phyloP scores from a whole-genome alignment of 1,140 invertebrate species.

The Heliconius himera region DNA sequence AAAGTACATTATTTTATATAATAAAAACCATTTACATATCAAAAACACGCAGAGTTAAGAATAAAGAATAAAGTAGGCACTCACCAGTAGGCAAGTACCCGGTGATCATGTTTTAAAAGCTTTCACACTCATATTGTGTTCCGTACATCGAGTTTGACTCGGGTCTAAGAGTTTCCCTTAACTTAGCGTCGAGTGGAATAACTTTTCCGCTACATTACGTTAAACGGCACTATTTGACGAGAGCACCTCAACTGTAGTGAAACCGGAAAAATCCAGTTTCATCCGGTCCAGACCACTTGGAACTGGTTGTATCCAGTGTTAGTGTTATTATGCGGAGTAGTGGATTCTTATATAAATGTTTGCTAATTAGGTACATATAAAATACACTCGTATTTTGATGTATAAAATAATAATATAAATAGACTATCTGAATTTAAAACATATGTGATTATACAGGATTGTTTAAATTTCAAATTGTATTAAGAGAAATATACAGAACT shows the following conservation, averaged over 20 bases:
- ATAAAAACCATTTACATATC: not conserved
- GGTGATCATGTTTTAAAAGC: constrained; percentile 8
- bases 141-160: constrained; percentile 18
- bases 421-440: too few relatives aligned
- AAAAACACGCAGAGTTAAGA: not conserved
- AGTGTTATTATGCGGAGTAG: not conserved
- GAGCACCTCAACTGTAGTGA: constrained; percentile 40
- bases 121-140: constrained; percentile 22
- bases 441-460: too few relatives aligned
- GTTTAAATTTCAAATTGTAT: too few relatives aligned
- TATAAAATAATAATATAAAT: too few relatives aligned
- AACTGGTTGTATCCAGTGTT: constrained; percentile 63
- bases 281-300: constrained; percentile 52
- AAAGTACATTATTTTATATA: not conserved
- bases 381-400: too few relatives aligned
- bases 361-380: not conserved
- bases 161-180: constrained; percentile 49
- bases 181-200: constrained; percentile 49
- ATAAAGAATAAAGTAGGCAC: not conserved
- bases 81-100: not conserved
- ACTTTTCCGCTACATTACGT: constrained; percentile 62
- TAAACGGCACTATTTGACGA: constrained; percentile 53
- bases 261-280: constrained; percentile 64
- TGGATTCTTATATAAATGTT: too few relatives aligned
- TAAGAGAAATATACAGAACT: too few relatives aligned